Percentiles rank a stretch among this genome's conserved stretches.
Conservation (phyloP, 2,113 vertebrate genomes). For the Scalopus aquaticus region DNA sequence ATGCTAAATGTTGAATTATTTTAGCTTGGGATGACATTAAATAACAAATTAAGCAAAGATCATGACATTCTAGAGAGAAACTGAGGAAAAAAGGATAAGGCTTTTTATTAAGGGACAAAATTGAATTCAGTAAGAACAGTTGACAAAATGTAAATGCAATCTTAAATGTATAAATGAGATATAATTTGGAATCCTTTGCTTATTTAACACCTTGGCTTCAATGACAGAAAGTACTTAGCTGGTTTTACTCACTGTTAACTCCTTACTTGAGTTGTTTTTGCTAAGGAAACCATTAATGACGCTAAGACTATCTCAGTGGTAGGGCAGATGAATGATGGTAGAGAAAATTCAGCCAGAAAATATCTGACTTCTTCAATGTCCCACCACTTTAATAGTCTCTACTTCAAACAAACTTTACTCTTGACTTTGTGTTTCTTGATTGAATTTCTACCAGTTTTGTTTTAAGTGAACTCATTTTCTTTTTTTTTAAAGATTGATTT, state of each 20-base stretch:
- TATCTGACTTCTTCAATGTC: background rate
- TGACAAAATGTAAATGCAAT: background rate
- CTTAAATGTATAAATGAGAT: slow-evolving; percentile 14
- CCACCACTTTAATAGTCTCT: background rate
- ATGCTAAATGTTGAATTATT: background rate
- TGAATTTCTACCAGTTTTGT: background rate
- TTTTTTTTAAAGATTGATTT: no score
- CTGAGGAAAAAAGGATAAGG: background rate
- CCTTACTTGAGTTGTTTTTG: background rate
- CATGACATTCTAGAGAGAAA: background rate
- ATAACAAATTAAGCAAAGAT: background rate
- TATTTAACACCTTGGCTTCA: background rate
- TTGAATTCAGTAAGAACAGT: background rate
- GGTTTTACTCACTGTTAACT: background rate
- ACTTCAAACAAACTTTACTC: background rate
- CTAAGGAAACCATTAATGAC: background rate
- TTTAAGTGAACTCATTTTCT: background rate
- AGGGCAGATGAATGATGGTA: background rate
- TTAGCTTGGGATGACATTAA: background rate
- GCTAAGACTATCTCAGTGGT: background rate
- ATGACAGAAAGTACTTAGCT: background rate
- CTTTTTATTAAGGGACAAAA: slow-evolving; percentile 1
- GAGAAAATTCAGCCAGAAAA: background rate
- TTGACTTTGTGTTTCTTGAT: background rate
- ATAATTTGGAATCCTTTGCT: background rate